Percentiles rank a stretch among this genome's conserved stretches.
Evolutionary conservation across 2,113 vertebrate species (phyloP).

Genomic region (Neodon shergylaensis): DNA sequence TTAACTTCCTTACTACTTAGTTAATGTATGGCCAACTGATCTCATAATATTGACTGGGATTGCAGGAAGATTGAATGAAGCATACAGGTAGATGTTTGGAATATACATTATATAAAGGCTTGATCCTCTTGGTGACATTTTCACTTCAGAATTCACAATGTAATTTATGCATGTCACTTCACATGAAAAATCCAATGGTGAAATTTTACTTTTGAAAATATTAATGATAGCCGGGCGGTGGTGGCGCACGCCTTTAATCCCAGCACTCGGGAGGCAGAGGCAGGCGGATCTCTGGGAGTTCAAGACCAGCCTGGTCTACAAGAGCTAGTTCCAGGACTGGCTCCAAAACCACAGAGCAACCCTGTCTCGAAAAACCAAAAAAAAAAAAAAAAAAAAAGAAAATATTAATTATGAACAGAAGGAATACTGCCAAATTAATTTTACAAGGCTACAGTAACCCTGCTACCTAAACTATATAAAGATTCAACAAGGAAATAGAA

Average conservation of each 20-base stretch:
- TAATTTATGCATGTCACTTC: not conserved
- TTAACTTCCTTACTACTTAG: not conserved
- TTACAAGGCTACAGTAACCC: not conserved
- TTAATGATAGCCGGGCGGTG: too few species aligned
- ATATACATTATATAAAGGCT: not conserved
- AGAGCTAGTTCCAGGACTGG: too few species aligned
- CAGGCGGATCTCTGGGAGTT: too few species aligned
- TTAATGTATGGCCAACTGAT: not conserved
- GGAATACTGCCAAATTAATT: not conserved
- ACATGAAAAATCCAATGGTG: not conserved
- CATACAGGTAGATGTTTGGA: not conserved
- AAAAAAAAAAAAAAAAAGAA: too few species aligned
- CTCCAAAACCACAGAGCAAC: too few species aligned
- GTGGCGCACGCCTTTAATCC: too few species aligned
- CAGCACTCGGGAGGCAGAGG: too few species aligned
- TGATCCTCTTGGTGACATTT: not conserved
- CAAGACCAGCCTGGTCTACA: too few species aligned
- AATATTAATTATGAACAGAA: not conserved
- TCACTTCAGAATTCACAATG: not conserved
- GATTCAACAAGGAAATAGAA: not conserved
- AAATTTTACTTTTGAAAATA: constrained; percentile 2
- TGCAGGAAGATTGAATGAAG: not conserved
- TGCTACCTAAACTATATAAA: not conserved
- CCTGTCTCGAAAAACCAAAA: too few species aligned
- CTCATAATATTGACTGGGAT: not conserved